phyloP scores from a whole-genome alignment of 2,113 vertebrate genomes.

The Microcebus ravelobensis region DNA sequence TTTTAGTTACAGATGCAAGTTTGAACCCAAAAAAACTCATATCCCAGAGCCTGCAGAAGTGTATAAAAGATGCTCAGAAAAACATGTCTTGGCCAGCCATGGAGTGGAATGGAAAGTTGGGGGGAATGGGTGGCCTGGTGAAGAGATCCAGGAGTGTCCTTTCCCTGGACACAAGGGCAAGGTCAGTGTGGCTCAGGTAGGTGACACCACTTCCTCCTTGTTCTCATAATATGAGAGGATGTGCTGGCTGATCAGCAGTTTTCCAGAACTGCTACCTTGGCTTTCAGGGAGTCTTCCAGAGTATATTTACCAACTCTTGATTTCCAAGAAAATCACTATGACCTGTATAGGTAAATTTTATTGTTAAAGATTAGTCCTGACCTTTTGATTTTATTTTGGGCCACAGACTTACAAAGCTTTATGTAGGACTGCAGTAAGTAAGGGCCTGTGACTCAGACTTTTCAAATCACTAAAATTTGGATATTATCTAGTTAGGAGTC shows the following conservation, averaged over 20 bases:
- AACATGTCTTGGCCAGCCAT: background rate
- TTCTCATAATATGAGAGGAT: background rate
- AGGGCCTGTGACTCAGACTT: background rate
- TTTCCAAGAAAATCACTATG: background rate
- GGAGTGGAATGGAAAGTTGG: background rate
- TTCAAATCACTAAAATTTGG: background rate
- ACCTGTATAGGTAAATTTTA: background rate
- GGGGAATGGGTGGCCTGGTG: background rate
- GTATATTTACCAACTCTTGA: background rate
- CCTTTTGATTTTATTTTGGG: background rate
- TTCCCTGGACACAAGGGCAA: background rate
- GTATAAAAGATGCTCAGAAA: background rate
- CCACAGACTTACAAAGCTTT: background rate
- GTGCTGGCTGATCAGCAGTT: background rate
- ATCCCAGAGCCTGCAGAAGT: background rate
- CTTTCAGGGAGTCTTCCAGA: background rate
- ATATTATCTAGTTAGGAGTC: background rate
- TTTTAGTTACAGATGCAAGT: background rate
- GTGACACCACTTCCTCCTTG: background rate
- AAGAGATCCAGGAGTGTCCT: background rate
- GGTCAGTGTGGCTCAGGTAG: background rate
- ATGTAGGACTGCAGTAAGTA: background rate
- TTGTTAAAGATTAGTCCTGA: background rate
- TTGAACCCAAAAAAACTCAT: background rate
- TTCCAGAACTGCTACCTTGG: background rate